Evolutionary conservation across 2,113 vertebrate species (phyloP).

Genomic region (Dipodomys spectabilis): DNA sequence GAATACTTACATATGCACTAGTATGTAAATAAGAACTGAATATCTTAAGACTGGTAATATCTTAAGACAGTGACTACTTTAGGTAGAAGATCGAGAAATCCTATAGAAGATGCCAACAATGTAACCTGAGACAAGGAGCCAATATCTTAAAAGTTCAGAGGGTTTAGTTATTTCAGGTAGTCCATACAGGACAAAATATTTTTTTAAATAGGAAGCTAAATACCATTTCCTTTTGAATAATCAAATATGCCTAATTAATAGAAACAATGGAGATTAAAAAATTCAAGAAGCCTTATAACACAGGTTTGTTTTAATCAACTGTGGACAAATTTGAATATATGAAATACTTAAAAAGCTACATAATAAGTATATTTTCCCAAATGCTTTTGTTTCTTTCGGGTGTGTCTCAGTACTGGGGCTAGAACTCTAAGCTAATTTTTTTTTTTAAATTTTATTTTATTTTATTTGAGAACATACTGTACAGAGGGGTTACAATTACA

Average conservation of each 20-base stretch:
- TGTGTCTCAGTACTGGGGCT: too few species aligned
- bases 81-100: not conserved
- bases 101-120: not conserved
- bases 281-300: not conserved
- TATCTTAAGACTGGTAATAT: not conserved
- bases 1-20: not conserved
- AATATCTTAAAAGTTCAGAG: not conserved
- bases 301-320: not conserved
- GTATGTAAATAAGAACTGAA: not conserved
- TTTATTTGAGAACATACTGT: too few species aligned
- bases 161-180: not conserved
- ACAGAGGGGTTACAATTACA: too few species aligned
- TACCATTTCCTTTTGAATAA: constrained; percentile 12
- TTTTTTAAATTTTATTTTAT: too few species aligned
- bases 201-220: constrained; percentile 51
- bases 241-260: not conserved
- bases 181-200: not conserved
- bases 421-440: too few species aligned
- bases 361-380: not conserved
- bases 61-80: not conserved
- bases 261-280: not conserved
- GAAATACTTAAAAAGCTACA: constrained; percentile 4
- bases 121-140: not conserved
- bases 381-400: too few species aligned
- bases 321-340: constrained; percentile 4